Evolutionary conservation across 2,113 vertebrate genomes (phyloP), one percentile per base, ranked within the genome.

Genomic region (Ophiodon elongatus): DNA sequence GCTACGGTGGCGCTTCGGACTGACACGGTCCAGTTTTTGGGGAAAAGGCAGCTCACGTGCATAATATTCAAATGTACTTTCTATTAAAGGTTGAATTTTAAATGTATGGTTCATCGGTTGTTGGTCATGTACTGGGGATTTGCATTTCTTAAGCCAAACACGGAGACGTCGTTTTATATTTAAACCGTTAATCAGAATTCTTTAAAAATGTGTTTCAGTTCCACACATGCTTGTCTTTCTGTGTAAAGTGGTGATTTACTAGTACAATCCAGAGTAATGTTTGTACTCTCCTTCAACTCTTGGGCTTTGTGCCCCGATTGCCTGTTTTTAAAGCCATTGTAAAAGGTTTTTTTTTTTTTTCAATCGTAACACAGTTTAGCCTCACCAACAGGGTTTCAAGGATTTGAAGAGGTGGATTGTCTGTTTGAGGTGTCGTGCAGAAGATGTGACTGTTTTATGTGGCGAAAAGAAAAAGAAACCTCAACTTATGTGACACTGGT

Each of bases 291-390:
- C 25, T 43, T 59, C 1, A 27, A 27, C 2, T 57, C 8, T 25
- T 43, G n/a, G 63, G 23, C 43, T 62, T 52, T 25, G 64, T 45
- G 14, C 31, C 67, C 33, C 17, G 8, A 59, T 78, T 60, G 15
- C 13, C 65, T 56, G 31, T 63, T 82, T 83, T 82, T 85, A 79
- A 79, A 65, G 62, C 77, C 52, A 68, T 57, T 71, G 21, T 9
- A 82, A 66, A 23, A 84, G 68, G 9, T 73, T 70, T 23, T 75
- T 73, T 9, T 74, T 70, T 63, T 54, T 71, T 14, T 14, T 14
- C 10, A 43, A 63, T 47, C 11, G 6, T 74, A 33, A 29, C 59
- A 47, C 17, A 33, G 50, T 87, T 66, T 37, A n/a, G 9, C 57
- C 27, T 66, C 35, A 76, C 11, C 23, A 19, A 35, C 47, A 57